Evolutionary conservation across 2,888 invertebrate genomes (phyloP).

Genomic region (Cheilosia impressa): DNA sequence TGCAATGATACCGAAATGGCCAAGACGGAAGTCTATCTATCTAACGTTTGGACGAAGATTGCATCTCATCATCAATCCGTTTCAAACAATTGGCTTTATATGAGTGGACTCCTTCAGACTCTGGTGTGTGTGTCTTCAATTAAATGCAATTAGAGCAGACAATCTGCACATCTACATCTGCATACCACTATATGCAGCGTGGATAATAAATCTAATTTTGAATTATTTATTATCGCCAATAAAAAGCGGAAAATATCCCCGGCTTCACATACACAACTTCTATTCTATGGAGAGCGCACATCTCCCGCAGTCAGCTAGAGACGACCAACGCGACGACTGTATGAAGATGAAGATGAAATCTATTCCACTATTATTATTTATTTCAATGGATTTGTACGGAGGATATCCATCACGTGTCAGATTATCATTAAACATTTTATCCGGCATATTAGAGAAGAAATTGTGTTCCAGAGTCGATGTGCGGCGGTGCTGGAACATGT

Average conservation of each 20-base stretch:
- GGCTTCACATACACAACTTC: constrained; percentile 3
- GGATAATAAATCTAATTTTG: constrained; percentile 74
- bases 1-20: constrained; percentile 70
- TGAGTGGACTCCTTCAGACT: neutral
- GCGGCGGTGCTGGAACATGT: constrained; percentile 45
- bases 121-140: constrained; percentile 59
- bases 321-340: neutral
- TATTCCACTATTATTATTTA: constrained; percentile 52
- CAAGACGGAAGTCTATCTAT: constrained; percentile 72
- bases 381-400: constrained; percentile 48
- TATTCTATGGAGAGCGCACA: neutral
- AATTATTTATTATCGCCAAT: constrained; percentile 75
- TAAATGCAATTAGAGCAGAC: constrained; percentile 73
- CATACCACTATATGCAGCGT: constrained; percentile 33
- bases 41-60: constrained; percentile 53
- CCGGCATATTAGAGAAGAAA: constrained; percentile 72
- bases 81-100: constrained; percentile 66
- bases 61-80: constrained; percentile 74
- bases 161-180: constrained; percentile 58
- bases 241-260: constrained; percentile 61
- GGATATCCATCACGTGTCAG: constrained; percentile 75
- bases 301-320: constrained; percentile 13
- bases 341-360: constrained; percentile 40
- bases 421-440: constrained; percentile 79
- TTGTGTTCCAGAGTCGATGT: neutral